Evolutionary conservation across 2,888 invertebrate genomes (phyloP), one percentile per base, ranked within the genome.

Genomic region (Andrena marginata): DNA sequence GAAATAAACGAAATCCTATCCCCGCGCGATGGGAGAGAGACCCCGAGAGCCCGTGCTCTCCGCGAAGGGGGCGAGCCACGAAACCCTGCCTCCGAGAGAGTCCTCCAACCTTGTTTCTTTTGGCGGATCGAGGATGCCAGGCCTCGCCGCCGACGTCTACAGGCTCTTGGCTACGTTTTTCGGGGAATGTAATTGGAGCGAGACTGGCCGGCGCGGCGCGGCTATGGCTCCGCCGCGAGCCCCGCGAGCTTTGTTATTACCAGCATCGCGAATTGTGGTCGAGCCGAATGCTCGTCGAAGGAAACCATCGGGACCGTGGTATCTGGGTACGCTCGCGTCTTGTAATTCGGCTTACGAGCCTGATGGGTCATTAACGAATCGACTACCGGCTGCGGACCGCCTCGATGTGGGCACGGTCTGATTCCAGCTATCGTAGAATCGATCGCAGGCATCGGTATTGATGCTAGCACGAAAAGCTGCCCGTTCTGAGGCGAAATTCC

Each of bases 1-100:
- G 94, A 85, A 88, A 89, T 87, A 86, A 89, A 90, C 88, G 88
- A 86, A 90, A 88, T 89, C 85, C 85, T 79, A 95, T 90, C 94
- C 42, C 95, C 80, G 94, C 94, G 82, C 94, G 75, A 79, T 68
- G 85, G 69, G 42, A 56, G 42, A 56, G 42, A 29, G 42, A 29
- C 35, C 16, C 31, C 80, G 73, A 60, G 67, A 63, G 62, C 49
- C 62, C 63, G 70, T 49, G 70, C 42, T 29, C 60, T 56, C 67
- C 29, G 60, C 70, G 59, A 71, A 5, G 56, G 42, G 5, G 56
- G 71, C 54, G n/a, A 31, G 95, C 95, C 83, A 94, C 92, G 33
- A 13, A 7, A 16, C 10, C 16, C 42, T 16, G 20, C 13, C 5
- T 26, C 42, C 23, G 13, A 7, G 16, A 7, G 16, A 3, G 29